These are phyloP conservation scores for Zosterops lateralis DNA, from an alignment of 2,113 vertebrate genomes.

Conservation along the genomic window DNA sequence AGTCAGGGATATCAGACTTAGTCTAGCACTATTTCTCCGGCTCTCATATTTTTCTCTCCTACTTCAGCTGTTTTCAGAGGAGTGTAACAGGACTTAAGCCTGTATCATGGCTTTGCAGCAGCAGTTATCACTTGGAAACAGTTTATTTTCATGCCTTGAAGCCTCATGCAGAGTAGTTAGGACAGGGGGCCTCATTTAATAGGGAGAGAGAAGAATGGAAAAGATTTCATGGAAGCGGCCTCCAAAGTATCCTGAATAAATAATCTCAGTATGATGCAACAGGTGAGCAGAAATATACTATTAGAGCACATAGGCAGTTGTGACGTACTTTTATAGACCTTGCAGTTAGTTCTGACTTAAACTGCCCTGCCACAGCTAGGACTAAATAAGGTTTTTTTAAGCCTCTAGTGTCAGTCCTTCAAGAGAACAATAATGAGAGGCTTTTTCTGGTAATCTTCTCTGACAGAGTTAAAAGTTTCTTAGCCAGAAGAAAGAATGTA, in stretches of 20 bases:
- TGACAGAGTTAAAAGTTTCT: not conserved
- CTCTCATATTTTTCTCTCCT: not conserved
- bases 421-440: not conserved
- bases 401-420: not conserved
- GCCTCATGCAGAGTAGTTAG: not conserved
- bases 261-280: not conserved
- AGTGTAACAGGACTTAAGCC: not conserved
- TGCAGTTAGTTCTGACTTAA: constrained; percentile 2
- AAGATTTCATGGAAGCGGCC: not conserved
- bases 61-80: not conserved
- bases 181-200: not conserved
- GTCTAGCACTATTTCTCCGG: not conserved
- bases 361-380: not conserved
- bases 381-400: constrained; percentile 18
- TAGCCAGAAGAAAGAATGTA: not conserved
- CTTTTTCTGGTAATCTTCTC: not conserved
- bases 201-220: not conserved
- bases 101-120: not conserved
- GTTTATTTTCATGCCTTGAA: not conserved
- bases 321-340: not conserved
- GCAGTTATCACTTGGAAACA: not conserved
- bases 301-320: not conserved
- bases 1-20: not conserved
- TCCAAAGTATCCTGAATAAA: not conserved
- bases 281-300: not conserved